Evolutionary conservation across 2,113 vertebrate species (phyloP), one percentile per base, ranked within the genome.

Genomic region (Connochaetes taurinus): DNA sequence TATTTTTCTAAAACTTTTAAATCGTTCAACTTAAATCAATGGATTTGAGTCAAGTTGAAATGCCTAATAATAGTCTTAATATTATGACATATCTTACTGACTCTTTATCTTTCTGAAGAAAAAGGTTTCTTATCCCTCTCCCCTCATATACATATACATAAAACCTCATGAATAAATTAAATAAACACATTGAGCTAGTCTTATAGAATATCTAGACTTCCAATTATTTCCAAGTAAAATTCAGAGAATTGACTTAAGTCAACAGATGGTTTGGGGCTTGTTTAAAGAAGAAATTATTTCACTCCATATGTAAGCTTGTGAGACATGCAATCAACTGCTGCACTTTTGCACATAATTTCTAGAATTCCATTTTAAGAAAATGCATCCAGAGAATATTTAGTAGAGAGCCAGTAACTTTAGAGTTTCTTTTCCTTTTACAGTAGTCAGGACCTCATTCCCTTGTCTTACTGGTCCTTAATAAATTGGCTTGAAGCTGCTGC

Each of bases 281-380:
- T 97, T 96, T 96, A 98, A 95, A 98, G 47, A 84, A 97, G 27
- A 97, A 89, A 96, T 95, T 25, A 89, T 95, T 74, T 96, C 64
- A 92, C 80, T 94, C 91, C 93, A 88, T 87, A 93, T 94, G 71
- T 60, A 95, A 91, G 27, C 40, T 83, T 94, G 95, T 96, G 57
- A 97, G 87, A 91, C 83, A 47, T 15, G 52, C 43, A 67, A 91
- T 96, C 97, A 97, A 94, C 74, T 95, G 90, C 52, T 97, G 60
- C 85, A 97, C 60, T 95, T 96, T 90, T 95, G 43, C 87, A 93
- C 76, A 92, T 67, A 78, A 74, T 97, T 96, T 97, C 91, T 91
- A 74, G 60, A 96, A 85, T 96, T 57, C 50, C 55, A 91, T 86
- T 98, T 97, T 96, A 97, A 87, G 88, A 97, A 90, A 88, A 43